Base-by-base conservation (phyloP, 2,888 invertebrate species). In the Sturmia bella region DNA sequence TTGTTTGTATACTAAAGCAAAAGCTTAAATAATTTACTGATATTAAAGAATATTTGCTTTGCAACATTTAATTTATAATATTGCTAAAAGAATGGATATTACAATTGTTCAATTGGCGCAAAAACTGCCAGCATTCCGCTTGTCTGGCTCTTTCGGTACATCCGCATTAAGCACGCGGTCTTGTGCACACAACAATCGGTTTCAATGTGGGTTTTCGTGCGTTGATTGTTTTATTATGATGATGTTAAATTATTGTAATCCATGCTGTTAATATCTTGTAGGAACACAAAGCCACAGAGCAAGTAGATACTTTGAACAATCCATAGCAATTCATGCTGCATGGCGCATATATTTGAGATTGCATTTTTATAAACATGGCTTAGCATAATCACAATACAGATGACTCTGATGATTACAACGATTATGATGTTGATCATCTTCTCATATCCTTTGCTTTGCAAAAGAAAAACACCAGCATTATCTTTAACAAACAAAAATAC, bases 171-270 rank as follows among this genome's bases (percentile, higher is more conserved):
- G 32, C 32, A 32, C 32, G 32, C 32, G 32, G 32, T 32, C 32
- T 32, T 32, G 5, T 32, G 32, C 6, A 1, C 32, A 32, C 9
- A 32, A 69, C 32, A 56, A 43, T 27, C 17, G 63, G 24, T 70
- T 39, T 39, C 64, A 57, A 72, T 45, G 73, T 70, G 76, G 66
- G 85, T 85, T 87, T 85, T 74, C 77, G 85, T 86, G 89, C 88
- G 88, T 88, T 89, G 88, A 89, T 89, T 89, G 88, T 89, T 89
- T 89, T 89, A 89, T 89, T 89, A 89, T 89, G 88, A 89, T 89
- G 88, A 89, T 88, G 88, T 89, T 89, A 89, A 89, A 89, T 89
- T 89, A 89, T 89, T 89, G 86, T 89, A 88, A 89, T 89, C 89
- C 89, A 87, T 84, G 83, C 85, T 85, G 86, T 86, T 87, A 87